Evolutionary conservation across 1,140 invertebrate species (phyloP), one percentile per base, ranked within the genome.

Genomic region (Calliopsis andreniformis): DNA sequence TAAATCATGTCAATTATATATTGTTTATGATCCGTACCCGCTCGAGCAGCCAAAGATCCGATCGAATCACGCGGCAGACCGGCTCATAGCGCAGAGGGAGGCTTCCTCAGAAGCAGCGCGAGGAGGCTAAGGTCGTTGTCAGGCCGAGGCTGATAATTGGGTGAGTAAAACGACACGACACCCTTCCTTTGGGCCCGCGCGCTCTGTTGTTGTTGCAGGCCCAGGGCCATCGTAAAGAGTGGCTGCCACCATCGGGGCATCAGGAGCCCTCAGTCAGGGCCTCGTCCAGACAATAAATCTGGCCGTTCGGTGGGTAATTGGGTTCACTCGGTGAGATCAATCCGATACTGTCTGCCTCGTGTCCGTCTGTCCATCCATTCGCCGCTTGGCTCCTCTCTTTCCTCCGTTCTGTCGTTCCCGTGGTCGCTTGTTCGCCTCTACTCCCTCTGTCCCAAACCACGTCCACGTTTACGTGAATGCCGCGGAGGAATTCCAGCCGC

Each of bases 321-420:
- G 91, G 90, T 92, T 92, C 91, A 92, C 91, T 88, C 89, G 89
- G 86, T 89, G 84, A 91, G 91, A 92, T 92, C 91, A 87, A 89
- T 90, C 88, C 90, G 91, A 92, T 92, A 92, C 90, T 92, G 91
- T 92, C 90, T 88, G 82, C 87, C 86, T 80, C 87, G 87, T 89
- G 90, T 90, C 88, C 86, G 86, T 90, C 89, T 77, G 84, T 89
- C 88, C 83, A 79, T 86, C 83, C 86, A 72, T 86, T 82, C 85
- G 80, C 86, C 82, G 81, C 76, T 85, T 82, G 79, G 67, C 76
- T 75, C 72, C 67, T 79, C 71, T 79, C 83, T 78, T 80, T 80
- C 71, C 47, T 73, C 62, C 39, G 16, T 64, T 35, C 47, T 45
- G 45, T 51, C 23, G 28, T 18, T 14, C 16, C 49, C 23, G 30